A percentile compares a stretch with the other conserved stretches of the same genome.
These are phyloP conservation scores for Philereme vetulata DNA, from an alignment of 2,888 invertebrate species.

Conservation along the genomic window DNA sequence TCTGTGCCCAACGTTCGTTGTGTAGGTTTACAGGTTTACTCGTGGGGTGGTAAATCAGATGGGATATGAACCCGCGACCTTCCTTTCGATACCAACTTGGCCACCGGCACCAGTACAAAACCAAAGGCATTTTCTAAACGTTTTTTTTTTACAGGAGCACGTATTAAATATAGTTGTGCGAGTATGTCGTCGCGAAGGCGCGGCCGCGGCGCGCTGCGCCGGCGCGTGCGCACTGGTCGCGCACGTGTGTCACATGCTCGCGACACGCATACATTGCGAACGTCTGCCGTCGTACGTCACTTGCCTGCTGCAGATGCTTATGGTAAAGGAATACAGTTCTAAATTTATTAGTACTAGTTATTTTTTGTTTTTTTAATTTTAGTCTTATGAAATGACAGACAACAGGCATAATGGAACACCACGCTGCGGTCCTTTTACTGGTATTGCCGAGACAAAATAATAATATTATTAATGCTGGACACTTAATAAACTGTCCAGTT, in stretches of 20 bases:
- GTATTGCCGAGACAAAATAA: too few species aligned
- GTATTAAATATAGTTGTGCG: conserved; percentile 93
- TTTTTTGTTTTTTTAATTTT: neutral
- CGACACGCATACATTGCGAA: conserved; percentile 50
- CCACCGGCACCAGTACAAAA: too few species aligned
- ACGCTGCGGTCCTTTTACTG: too few species aligned
- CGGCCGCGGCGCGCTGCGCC: conserved; percentile 93
- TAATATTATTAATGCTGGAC: too few species aligned
- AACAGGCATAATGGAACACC: too few species aligned
- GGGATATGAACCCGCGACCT: too few species aligned
- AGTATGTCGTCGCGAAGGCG: conserved; percentile 94
- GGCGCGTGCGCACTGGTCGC: conserved; percentile 93
- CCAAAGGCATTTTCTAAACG: too few species aligned
- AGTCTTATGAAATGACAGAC: neutral
- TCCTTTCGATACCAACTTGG: too few species aligned
- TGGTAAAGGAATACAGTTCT: conserved; percentile 43
- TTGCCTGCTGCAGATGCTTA: conserved; percentile 76
- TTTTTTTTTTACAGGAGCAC: conserved; percentile 86
- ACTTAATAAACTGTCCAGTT: too few species aligned
- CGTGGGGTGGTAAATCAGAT: too few species aligned
- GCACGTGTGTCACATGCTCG: conserved; percentile 70
- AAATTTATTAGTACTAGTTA: neutral
- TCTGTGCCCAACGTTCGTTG: too few species aligned
- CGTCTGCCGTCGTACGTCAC: conserved; percentile 73
- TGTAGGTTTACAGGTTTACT: too few species aligned